phyloP scores from a whole-genome alignment of 2,113 vertebrate genomes.

The human (Homo sapiens) region DNA sequence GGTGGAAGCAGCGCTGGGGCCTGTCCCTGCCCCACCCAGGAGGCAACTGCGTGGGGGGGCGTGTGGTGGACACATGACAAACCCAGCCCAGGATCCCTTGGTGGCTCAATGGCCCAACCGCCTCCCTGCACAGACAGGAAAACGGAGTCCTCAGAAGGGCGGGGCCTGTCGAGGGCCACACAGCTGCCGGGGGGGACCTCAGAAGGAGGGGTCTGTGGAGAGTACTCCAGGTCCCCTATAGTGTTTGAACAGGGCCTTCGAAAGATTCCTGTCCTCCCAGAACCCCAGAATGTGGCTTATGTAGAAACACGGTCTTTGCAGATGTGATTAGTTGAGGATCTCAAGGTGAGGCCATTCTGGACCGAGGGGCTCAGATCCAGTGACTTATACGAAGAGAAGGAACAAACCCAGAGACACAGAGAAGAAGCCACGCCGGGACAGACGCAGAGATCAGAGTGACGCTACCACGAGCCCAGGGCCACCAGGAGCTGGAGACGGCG shows the following conservation, averaged over 20 bases:
- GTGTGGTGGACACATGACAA: too few relatives aligned
- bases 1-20: too few relatives aligned
- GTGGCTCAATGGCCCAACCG: too few relatives aligned
- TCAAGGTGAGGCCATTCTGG: not conserved
- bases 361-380: not conserved
- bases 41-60: too few relatives aligned
- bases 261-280: not conserved
- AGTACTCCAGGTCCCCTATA: too few relatives aligned
- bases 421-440: fast-evolving
- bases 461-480: fast-evolving
- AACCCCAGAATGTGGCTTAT: not conserved
- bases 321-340: not conserved
- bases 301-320: not conserved
- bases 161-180: not conserved
- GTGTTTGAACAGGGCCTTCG: not conserved
- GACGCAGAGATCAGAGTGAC: not conserved
- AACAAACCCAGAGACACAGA: not conserved
- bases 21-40: too few relatives aligned
- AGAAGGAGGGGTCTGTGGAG: too few relatives aligned
- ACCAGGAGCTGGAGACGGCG: not conserved
- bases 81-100: too few relatives aligned
- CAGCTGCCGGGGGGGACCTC: too few relatives aligned
- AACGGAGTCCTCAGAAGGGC: too few relatives aligned
- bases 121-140: too few relatives aligned
- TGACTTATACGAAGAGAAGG: not conserved